Percentiles rank a stretch among this genome's conserved stretches.
Evolutionary conservation across 2,113 vertebrate species (phyloP).

Genomic region (Urocynchramus pylzowi): DNA sequence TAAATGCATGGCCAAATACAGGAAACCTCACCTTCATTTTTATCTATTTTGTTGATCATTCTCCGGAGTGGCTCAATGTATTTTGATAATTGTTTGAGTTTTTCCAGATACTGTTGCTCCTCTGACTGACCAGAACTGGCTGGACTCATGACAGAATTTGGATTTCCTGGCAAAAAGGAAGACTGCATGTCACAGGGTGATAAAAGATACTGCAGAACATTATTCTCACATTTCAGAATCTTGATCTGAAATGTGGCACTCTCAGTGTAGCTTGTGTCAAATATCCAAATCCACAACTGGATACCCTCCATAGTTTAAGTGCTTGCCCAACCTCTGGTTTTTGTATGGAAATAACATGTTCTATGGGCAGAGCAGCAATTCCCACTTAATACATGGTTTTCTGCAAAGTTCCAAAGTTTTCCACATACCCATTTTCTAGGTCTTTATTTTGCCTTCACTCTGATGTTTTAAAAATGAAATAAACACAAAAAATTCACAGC

Average conservation of each 20-base stretch:
- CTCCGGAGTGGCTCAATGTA: slow-evolving; percentile 94
- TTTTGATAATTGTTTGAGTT: slow-evolving; percentile 94
- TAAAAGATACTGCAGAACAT: not conserved
- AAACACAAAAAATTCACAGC: not conserved
- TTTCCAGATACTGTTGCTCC: slow-evolving; percentile 98
- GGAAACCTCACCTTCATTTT: slow-evolving; percentile 88
- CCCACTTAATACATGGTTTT: not conserved
- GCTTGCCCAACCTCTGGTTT: not conserved
- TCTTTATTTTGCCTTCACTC: not conserved
- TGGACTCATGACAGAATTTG: slow-evolving; percentile 92
- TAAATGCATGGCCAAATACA: not conserved
- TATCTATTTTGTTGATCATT: slow-evolving; percentile 99
- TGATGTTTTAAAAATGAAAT: not conserved
- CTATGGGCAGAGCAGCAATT: not conserved
- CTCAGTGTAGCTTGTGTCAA: not conserved
- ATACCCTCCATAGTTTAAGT: not conserved
- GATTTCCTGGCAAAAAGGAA: slow-evolving; percentile 81
- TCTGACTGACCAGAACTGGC: slow-evolving; percentile 87
- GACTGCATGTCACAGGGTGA: not conserved
- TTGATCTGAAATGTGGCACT: not conserved
- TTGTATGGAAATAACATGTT: not conserved
- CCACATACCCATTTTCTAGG: not conserved
- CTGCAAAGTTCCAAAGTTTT: not conserved
- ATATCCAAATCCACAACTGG: not conserved
- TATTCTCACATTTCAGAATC: not conserved